Evolutionary conservation across 2,113 vertebrate genomes (phyloP).

Genomic region (Burhinus oedicnemus): DNA sequence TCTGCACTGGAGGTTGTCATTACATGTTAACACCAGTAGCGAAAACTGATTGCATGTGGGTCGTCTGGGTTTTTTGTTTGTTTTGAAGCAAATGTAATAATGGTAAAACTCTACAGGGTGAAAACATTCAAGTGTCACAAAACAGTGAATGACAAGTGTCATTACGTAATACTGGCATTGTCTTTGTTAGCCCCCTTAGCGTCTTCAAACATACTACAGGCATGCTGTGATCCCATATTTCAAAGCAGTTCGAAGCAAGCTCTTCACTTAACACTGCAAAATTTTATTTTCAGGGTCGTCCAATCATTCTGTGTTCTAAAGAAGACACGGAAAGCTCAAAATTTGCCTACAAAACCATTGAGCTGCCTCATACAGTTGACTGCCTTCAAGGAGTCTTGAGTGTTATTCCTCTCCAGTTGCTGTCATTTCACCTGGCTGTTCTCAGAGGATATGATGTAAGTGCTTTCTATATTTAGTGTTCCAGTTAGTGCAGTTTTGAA

Average conservation of each 20-base stretch:
- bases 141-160: not conserved
- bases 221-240: not conserved
- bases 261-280: not conserved
- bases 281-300: conserved; percentile 84
- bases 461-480: conserved; percentile 9
- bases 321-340: conserved; percentile 87
- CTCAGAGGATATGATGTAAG: conserved; percentile 94
- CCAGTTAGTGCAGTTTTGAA: not conserved
- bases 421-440: conserved; percentile 96
- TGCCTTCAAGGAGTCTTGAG: conserved; percentile 94
- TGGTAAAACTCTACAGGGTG: not conserved
- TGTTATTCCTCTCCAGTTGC: conserved; percentile 91
- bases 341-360: conserved; percentile 89
- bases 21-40: not conserved
- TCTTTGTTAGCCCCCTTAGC: not conserved
- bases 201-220: not conserved
- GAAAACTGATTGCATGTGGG: not conserved
- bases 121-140: not conserved
- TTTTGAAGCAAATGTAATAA: not conserved
- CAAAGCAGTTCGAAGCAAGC: not conserved
- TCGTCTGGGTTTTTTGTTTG: not conserved
- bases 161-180: not conserved
- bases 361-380: conserved; percentile 92
- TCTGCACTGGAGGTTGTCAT: not conserved
- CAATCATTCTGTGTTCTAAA: conserved; percentile 90